These are phyloP conservation scores for Dreissena polymorpha DNA, from an alignment of 1,140 invertebrate genomes.

Conservation along the genomic window DNA sequence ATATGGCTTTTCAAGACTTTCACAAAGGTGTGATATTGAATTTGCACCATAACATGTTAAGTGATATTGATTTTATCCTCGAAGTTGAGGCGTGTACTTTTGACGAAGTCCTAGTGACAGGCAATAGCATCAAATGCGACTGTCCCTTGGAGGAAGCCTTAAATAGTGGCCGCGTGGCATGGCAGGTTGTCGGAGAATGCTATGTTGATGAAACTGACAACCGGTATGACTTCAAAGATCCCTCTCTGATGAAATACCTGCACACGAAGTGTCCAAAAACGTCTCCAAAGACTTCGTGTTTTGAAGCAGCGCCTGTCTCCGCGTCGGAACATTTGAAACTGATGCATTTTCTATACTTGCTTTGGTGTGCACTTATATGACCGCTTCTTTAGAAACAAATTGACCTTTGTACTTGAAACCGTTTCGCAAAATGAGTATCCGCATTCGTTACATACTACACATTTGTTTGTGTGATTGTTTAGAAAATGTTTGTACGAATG, in stretches of 20 bases:
- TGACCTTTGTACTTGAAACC: too few relatives aligned
- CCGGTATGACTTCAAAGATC: slow-evolving; percentile 30
- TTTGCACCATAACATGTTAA: slow-evolving; percentile 29
- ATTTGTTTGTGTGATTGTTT: too few relatives aligned
- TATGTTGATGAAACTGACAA: slow-evolving; percentile 4
- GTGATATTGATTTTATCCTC: slow-evolving; percentile 44
- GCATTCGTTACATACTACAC: too few relatives aligned
- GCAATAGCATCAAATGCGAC: slow-evolving; percentile 46
- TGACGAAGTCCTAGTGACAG: slow-evolving; percentile 36
- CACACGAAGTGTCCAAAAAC: slow-evolving; percentile 21
- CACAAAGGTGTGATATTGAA: slow-evolving; percentile 41
- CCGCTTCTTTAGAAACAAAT: too few relatives aligned
- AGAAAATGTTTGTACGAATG: too few relatives aligned
- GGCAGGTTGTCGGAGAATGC: slow-evolving; percentile 35
- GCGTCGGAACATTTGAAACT: slow-evolving; percentile 7
- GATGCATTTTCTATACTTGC: slow-evolving; percentile 4
- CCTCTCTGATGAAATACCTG: slow-evolving; percentile 9
- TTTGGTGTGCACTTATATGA: too few relatives aligned
- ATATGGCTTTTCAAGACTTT: slow-evolving; percentile 39
- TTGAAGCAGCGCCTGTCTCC: not conserved
- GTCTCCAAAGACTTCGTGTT: slow-evolving; percentile 16
- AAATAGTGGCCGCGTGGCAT: slow-evolving; percentile 46
- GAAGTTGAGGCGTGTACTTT: slow-evolving; percentile 39
- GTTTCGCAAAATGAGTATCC: too few relatives aligned
- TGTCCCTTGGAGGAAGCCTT: slow-evolving; percentile 37